Base-by-base conservation (phyloP, 2,888 invertebrate species). In the Synergus itoensis region DNA sequence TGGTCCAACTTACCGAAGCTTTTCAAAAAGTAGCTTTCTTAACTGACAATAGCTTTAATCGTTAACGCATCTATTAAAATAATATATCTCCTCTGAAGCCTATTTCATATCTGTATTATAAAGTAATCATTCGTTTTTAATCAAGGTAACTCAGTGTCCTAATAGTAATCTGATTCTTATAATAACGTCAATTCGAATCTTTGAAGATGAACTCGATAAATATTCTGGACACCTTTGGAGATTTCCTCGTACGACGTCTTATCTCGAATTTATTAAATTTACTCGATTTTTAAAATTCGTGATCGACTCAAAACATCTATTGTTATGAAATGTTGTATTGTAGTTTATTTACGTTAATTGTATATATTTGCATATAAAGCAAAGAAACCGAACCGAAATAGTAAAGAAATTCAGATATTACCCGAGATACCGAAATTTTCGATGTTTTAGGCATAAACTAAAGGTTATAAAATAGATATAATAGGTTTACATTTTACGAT, bases 1-100 rank as follows among this genome's bases (percentile, higher is more conserved):
- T 43, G 1, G 14, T 60, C 41, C 41, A 36, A n/a, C 1, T 21
- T 62, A 62, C 60, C 62, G 60, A 62, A 76, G 45, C 53, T 57
- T 73, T 73, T 53, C 36, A 36, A 73, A 36, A 53, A 73, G 48
- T 73, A 53, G 73, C 53, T 80, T 82, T 80, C 82, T 80, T 79
- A 81, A 79, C 65, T 77, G 79, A 81, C 79, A 78, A 64, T 80
- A 77, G 69, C 80, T 83, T 78, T 81, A 77, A 75, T 80, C 57
- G 80, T 77, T 80, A 79, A 77, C 77, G 82, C 79, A 80, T 82
- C 78, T 82, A 80, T 77, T 80, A 79, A 79, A 79, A 80, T 79
- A 77, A 76, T 75, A 65, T 80, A 82, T 81, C 79, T 82, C 77
- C 79, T 82, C 80, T 77, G 76, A 81, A 83, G 77, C 81, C 79